Evolutionary conservation across 2,888 invertebrate genomes (phyloP).

Genomic region (Dolichomitus sp.): DNA sequence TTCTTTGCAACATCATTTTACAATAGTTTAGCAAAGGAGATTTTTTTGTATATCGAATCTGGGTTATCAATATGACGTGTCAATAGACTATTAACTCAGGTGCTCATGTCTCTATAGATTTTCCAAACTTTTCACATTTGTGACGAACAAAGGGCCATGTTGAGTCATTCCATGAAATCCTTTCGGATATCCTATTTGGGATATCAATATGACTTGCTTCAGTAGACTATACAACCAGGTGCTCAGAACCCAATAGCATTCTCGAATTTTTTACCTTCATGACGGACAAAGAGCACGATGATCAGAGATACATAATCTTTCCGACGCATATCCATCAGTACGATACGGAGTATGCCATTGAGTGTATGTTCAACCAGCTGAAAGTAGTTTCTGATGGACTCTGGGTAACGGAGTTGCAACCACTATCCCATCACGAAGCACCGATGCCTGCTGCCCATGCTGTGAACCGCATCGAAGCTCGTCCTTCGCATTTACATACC

Average conservation of each 20-base stretch:
- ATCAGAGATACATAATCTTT: neutral
- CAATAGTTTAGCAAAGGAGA: no score
- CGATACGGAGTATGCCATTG: neutral
- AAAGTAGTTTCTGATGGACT: conserved; percentile 58
- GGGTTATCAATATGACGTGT: no score
- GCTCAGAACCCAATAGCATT: neutral
- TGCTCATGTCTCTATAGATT: no score
- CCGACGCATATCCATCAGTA: neutral
- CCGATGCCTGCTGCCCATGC: conserved; percentile 9
- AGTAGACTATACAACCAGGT: neutral
- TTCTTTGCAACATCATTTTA: no score
- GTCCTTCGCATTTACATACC: conserved; percentile 50
- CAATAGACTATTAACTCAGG: no score
- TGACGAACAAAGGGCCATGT: no score
- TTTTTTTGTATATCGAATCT: no score
- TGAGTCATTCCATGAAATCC: neutral
- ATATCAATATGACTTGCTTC: neutral
- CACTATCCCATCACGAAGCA: conserved; percentile 36
- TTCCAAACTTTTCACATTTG: no score
- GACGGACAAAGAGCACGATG: neutral
- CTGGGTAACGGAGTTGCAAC: conserved; percentile 15
- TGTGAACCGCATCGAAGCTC: conserved; percentile 41
- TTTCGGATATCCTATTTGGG: neutral
- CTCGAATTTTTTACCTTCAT: neutral
- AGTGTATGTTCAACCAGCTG: conserved; percentile 75